Percentiles rank a stretch among this genome's conserved stretches.
phyloP scores from a whole-genome alignment of 2,797 vertebrate genomes.

The Catamblyrhynchus diadema region DNA sequence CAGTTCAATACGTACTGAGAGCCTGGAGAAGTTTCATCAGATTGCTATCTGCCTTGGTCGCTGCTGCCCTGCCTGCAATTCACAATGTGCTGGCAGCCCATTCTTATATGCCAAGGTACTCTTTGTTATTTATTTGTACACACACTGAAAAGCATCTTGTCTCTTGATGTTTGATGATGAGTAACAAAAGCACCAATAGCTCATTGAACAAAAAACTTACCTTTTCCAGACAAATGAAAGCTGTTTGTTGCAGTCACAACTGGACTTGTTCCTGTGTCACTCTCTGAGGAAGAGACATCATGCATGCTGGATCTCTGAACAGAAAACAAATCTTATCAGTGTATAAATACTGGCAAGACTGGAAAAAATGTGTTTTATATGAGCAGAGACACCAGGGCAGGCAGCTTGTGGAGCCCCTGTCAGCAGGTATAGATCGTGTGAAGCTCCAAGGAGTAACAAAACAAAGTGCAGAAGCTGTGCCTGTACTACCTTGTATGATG shows the following conservation, averaged over 20 bases:
- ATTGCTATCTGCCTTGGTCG: neutral
- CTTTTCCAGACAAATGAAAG: conserved; percentile 26
- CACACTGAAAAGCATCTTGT: neutral
- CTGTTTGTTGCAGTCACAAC: neutral
- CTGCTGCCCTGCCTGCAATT: neutral
- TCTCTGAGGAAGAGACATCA: conserved; percentile 50
- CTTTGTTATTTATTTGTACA: neutral
- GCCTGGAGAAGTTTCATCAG: neutral
- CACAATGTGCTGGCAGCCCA: neutral
- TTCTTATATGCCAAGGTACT: neutral
- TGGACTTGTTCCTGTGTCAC: neutral
- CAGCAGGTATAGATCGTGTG: neutral
- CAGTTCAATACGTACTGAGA: neutral
- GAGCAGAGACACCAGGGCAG: neutral
- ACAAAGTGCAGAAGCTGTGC: neutral
- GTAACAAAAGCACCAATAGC: neutral
- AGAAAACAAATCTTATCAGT: conserved; percentile 4
- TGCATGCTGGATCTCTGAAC: conserved; percentile 33
- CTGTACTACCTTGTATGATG: conserved; percentile 42
- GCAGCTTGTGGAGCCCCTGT: neutral
- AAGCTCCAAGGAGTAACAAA: neutral
- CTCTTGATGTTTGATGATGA: neutral
- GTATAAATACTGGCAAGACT: neutral
- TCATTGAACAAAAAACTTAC: conserved; percentile 15
- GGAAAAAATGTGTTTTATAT: neutral